Conservation (phyloP, 1,140 invertebrate genomes). For the Platorchestia sp. region DNA sequence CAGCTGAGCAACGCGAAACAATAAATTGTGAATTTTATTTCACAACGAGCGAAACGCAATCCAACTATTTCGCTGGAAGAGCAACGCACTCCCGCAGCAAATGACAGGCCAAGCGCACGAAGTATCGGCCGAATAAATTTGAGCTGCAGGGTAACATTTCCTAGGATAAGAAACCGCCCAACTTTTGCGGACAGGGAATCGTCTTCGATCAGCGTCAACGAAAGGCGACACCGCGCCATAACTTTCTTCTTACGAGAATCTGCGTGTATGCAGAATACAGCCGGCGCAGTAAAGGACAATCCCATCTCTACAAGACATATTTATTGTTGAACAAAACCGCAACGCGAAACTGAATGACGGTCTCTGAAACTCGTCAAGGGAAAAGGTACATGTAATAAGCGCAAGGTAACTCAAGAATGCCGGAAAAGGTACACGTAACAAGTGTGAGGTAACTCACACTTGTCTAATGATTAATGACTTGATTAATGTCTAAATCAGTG, state of each 20-base stretch:
- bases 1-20: background rate
- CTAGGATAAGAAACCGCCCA: conserved; percentile 44
- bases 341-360: background rate
- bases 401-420: background rate
- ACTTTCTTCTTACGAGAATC: conserved; percentile 43
- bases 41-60: background rate
- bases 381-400: background rate
- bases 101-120: conserved; percentile 23
- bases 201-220: conserved; percentile 51
- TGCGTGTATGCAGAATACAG: conserved; percentile 9
- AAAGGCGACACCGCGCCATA: conserved; percentile 32
- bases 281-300: background rate
- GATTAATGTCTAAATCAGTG: no score
- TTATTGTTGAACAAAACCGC: background rate
- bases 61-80: background rate
- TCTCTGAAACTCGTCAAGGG: background rate
- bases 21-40: conserved; percentile 22
- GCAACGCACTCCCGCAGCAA: background rate
- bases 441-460: no score
- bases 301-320: conserved; percentile 2
- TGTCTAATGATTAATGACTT: no score
- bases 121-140: conserved; percentile 47
- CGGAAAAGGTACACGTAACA: background rate
- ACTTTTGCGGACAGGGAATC: conserved; percentile 43
- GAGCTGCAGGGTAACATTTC: conserved; percentile 16